Base-by-base conservation (phyloP, 1,140 invertebrate genomes). In the Drosophila subpulchrella region DNA sequence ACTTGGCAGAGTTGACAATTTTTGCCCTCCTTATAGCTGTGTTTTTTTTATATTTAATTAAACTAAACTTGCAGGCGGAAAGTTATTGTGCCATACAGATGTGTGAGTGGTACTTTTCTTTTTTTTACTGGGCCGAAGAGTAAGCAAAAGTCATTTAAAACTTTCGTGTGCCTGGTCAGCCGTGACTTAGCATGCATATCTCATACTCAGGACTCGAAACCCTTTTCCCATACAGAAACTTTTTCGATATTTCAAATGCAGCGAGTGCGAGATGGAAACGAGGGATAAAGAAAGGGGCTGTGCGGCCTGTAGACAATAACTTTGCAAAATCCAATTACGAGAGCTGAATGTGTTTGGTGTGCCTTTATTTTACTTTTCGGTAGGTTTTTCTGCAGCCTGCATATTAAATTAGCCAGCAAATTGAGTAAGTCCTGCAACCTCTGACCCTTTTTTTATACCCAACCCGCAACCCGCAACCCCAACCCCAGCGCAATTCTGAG, bases 71-170 rank as follows among this genome's bases (percentile, higher is more conserved):
- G 78, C 70, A 62, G 60, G 72, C 32, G 62, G 67, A 67, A 82
- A 82, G 70, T 75, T 88, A 85, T 75, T 75, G 70, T 78, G 72
- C 41, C 34, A 55, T 60, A 48, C 24, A 71, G 59, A 70, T 75
- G 55, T 61, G 46, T 60, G 73, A 66, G 56, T 61, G 44, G 50
- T 53, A 53, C 50, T 36, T 48, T 34, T 50, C 50, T 34, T 20
- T 20, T 20, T 20, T 20, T 20, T 54, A 27, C 42, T 39, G 39
- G 70, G 38, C 17, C 36, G 57, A 70, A 77, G 50, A 85, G 78
- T 86, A 89, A 78, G 84, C 84, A 89, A 88, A 88, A 88, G 84
- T 89, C 83, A 89, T 89, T 89, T 80, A 72, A 86, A 88, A 88
- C 67, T 89, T 88, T 88, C 54, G 66, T 72, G 77, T 70, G 83